A percentile compares a stretch with the other conserved stretches of the same genome.
These are phyloP conservation scores for Allenopithecus nigroviridis DNA, from an alignment of 2,797 vertebrate species.

Conservation along the genomic window DNA sequence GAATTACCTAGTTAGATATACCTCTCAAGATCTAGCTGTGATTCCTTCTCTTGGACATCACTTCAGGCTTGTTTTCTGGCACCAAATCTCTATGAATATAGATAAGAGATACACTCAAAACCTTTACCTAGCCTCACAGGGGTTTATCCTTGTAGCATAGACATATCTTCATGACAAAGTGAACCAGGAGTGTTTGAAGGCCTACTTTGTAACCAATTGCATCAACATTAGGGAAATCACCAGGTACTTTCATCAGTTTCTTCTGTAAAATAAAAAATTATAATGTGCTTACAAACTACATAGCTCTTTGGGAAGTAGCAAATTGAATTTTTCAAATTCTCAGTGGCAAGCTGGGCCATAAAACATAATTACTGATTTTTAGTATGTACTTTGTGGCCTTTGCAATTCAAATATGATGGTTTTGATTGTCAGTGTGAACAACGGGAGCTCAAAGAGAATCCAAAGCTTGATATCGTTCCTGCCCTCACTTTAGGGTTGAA, in stretches of 20 bases:
- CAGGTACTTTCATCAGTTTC: not conserved
- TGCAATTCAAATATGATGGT: not conserved
- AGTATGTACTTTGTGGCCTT: not conserved
- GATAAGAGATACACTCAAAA: not conserved
- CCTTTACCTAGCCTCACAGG: not conserved
- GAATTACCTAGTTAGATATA: not conserved
- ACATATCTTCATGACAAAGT: not conserved
- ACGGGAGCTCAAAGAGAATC: not conserved
- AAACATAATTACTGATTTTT: not conserved
- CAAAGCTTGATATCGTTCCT: not conserved
- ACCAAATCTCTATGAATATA: not conserved
- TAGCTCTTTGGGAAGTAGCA: not conserved
- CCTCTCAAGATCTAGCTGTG: not conserved
- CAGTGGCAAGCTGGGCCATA: not conserved
- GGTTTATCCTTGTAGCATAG: not conserved
- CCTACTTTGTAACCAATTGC: not conserved
- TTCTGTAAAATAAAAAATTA: conserved; percentile 14
- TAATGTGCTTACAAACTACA: not conserved
- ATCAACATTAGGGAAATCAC: not conserved
- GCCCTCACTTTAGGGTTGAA: not conserved
- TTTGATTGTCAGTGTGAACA: not conserved
- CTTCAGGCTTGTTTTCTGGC: not conserved
- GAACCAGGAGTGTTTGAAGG: not conserved
- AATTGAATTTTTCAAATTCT: conserved; percentile 35
- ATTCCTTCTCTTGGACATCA: not conserved